phyloP scores from a whole-genome alignment of 1,140 invertebrate species.

The Eciton burchellii region DNA sequence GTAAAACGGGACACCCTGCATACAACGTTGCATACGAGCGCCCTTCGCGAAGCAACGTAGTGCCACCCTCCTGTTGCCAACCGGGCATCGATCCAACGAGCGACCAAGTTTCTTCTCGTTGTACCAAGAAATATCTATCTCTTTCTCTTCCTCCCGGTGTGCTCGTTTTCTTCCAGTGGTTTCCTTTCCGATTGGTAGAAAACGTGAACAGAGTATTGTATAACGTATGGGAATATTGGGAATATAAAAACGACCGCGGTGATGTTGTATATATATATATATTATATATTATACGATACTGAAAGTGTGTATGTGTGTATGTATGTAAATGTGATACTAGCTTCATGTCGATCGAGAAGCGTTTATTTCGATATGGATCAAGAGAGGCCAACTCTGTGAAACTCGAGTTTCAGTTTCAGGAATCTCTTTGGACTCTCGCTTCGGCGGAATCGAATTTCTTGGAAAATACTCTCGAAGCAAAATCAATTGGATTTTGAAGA shows the following conservation, averaged over 20 bases:
- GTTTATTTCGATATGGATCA: background rate
- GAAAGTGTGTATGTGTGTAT: too few relatives aligned
- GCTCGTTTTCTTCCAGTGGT: conserved; percentile 45
- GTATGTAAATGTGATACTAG: conserved; percentile 13
- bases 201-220: background rate
- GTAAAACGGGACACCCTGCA: background rate
- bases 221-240: too few relatives aligned
- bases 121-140: conserved; percentile 61
- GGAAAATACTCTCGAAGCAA: conserved; percentile 21
- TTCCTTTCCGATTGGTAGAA: conserved; percentile 34
- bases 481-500: conserved; percentile 7
- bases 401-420: conserved; percentile 11
- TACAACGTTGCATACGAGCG: conserved; percentile 16
- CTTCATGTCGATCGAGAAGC: conserved; percentile 31
- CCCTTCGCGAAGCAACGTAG: conserved; percentile 46
- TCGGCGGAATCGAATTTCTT: conserved; percentile 11
- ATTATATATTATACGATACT: conserved; percentile 20
- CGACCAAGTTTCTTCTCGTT: conserved; percentile 66
- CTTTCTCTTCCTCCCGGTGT: conserved; percentile 1
- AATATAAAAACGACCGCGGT: conserved; percentile 12
- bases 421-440: background rate
- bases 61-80: conserved; percentile 78
- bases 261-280: background rate
- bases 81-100: conserved; percentile 79
- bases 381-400: conserved; percentile 16